phyloP scores from a whole-genome alignment of 2,797 vertebrate genomes.

The Bovichtus variegatus region DNA sequence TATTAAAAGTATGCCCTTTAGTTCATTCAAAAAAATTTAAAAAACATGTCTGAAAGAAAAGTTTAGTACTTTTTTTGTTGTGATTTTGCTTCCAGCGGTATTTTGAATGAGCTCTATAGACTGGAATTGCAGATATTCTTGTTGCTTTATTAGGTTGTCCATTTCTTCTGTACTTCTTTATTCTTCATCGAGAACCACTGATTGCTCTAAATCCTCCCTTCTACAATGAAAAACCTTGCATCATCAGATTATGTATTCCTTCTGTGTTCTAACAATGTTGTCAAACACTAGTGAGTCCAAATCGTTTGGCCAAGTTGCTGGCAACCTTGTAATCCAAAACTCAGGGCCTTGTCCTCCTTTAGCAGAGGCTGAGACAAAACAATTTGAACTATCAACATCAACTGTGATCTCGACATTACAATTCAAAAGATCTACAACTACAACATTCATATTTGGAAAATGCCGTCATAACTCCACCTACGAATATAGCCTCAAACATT shows the following conservation, averaged over 20 bases:
- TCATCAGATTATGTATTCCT: not conserved
- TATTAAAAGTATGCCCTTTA: conserved; percentile 9
- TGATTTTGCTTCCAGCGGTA: not conserved
- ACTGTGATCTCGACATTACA: not conserved
- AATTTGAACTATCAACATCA: not conserved
- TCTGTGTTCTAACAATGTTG: not conserved
- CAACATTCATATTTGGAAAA: not conserved
- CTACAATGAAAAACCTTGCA: not conserved
- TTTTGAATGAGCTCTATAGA: conserved; percentile 2
- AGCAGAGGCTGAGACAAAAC: not conserved
- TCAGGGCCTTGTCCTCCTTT: not conserved
- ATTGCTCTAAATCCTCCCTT: not conserved
- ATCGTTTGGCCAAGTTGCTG: not conserved
- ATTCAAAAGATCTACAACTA: not conserved
- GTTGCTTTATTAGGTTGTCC: not conserved
- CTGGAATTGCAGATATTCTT: not conserved
- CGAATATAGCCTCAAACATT: not conserved
- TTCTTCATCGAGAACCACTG: not conserved
- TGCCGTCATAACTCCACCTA: not conserved
- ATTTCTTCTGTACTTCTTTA: not conserved
- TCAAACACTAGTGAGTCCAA: not conserved
- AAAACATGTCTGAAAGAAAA: not conserved
- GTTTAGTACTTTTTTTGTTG: not conserved
- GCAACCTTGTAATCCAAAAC: not conserved
- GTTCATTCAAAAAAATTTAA: conserved; percentile 15